A percentile compares a stretch with the other conserved stretches of the same genome.
Evolutionary conservation across 2,113 vertebrate genomes (phyloP).

Genomic region (Eulacestoma nigropectus): DNA sequence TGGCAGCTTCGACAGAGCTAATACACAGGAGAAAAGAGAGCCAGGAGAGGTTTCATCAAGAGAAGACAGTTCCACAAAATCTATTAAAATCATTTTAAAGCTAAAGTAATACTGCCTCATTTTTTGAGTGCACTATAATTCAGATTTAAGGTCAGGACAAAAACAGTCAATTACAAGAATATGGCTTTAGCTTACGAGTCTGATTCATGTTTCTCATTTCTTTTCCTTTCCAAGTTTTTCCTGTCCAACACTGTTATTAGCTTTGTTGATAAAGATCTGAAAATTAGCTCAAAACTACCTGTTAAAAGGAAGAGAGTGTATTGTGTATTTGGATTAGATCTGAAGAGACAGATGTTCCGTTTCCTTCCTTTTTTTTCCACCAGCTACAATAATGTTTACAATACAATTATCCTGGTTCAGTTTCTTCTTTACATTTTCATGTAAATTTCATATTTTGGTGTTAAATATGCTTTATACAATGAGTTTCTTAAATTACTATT

Average conservation of each 20-base stretch:
- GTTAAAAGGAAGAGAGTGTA: background rate
- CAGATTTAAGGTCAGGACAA: background rate
- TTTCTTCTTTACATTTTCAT: background rate
- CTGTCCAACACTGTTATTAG: background rate
- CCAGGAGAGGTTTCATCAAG: background rate
- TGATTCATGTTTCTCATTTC: background rate
- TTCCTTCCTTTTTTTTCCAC: background rate
- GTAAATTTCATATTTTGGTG: background rate
- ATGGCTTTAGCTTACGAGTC: background rate
- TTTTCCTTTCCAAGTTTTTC: background rate
- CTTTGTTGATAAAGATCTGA: background rate
- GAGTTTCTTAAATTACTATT: background rate
- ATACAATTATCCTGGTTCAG: background rate
- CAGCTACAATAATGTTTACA: background rate
- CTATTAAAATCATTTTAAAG: constrained; percentile 24
- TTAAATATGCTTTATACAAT: background rate
- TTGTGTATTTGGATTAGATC: background rate
- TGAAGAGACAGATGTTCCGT: background rate
- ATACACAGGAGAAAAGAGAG: constrained; percentile 7
- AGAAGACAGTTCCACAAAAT: background rate
- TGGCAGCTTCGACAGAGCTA: constrained; percentile 5
- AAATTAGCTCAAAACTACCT: background rate
- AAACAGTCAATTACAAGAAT: background rate
- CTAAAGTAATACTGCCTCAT: background rate
- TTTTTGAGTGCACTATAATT: background rate